A percentile compares a stretch with the other conserved stretches of the same genome.
Evolutionary conservation across 2,113 vertebrate genomes (phyloP).

Genomic region (Grantiella picta): DNA sequence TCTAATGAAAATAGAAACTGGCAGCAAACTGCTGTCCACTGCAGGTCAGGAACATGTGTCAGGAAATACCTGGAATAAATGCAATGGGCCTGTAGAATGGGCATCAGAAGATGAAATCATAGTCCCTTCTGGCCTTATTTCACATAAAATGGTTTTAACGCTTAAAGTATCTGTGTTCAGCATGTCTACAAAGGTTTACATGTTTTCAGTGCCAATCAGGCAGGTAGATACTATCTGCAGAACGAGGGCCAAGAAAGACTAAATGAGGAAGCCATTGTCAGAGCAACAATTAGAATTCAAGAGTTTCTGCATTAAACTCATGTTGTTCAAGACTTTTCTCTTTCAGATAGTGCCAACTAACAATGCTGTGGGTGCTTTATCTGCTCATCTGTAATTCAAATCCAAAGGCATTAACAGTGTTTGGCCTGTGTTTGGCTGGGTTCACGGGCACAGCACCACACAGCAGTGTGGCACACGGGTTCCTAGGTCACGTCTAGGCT

Average conservation of each 20-base stretch:
- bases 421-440: background rate
- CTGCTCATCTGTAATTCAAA: background rate
- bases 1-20: background rate
- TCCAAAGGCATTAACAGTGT: background rate
- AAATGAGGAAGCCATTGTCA: conserved; percentile 21
- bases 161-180: background rate
- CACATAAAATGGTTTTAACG: rapidly evolving
- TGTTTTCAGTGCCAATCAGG: background rate
- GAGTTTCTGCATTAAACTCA: background rate
- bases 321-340: background rate
- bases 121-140: background rate
- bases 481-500: background rate
- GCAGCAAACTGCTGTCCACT: background rate
- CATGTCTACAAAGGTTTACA: background rate
- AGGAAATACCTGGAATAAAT: background rate
- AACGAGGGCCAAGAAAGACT: conserved; percentile 27
- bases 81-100: background rate
- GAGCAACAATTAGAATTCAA: conserved; percentile 33
- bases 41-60: background rate
- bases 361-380: conserved; percentile 21
- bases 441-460: background rate
- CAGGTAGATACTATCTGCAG: conserved; percentile 39
- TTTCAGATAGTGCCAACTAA: conserved; percentile 39
- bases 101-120: background rate
- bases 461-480: background rate